Percentiles rank a stretch among this genome's conserved stretches.
Conservation (phyloP, 2,797 vertebrate genomes). For the Schizopygopsis malacanthus region DNA sequence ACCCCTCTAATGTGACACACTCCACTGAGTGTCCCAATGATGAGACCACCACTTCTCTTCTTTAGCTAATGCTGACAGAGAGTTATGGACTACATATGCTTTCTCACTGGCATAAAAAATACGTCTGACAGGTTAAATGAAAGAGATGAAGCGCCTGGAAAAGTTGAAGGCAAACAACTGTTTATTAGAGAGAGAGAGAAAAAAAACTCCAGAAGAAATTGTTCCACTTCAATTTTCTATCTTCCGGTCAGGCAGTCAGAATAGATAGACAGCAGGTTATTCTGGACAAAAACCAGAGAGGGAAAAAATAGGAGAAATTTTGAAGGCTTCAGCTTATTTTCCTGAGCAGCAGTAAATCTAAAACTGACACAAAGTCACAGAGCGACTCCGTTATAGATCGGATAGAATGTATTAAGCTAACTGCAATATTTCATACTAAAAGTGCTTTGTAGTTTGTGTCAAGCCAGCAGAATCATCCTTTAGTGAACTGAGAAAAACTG, state of each 20-base stretch:
- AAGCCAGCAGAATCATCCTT: conserved; percentile 39
- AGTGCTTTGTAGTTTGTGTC: conserved; percentile 48
- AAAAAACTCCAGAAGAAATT: not conserved
- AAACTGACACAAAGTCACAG: conserved; percentile 45
- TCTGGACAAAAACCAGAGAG: conserved; percentile 20
- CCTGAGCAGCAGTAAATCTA: conserved; percentile 35
- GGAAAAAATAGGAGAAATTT: not conserved
- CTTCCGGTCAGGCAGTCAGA: conserved; percentile 29
- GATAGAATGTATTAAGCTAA: conserved; percentile 43
- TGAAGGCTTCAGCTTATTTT: conserved; percentile 36
- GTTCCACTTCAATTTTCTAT: conserved; percentile 30
- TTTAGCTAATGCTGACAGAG: conserved; percentile 69
- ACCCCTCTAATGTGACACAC: conserved; percentile 73
- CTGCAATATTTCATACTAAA: conserved; percentile 50
- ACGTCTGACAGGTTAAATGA: conserved; percentile 31
- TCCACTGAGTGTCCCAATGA: conserved; percentile 72
- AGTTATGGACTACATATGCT: conserved; percentile 70
- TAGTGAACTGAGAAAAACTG: conserved; percentile 22
- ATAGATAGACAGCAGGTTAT: conserved; percentile 26
- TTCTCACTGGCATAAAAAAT: conserved; percentile 52
- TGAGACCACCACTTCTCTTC: conserved; percentile 76
- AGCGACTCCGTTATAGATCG: conserved; percentile 35
- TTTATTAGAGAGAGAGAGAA: conserved; percentile 24
- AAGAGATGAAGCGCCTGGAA: not conserved
- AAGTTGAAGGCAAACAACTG: conserved; percentile 23